Evolutionary conservation across 2,797 vertebrate species (phyloP), one percentile per base, ranked within the genome.

Genomic region (Arnoldichthys spilopterus): DNA sequence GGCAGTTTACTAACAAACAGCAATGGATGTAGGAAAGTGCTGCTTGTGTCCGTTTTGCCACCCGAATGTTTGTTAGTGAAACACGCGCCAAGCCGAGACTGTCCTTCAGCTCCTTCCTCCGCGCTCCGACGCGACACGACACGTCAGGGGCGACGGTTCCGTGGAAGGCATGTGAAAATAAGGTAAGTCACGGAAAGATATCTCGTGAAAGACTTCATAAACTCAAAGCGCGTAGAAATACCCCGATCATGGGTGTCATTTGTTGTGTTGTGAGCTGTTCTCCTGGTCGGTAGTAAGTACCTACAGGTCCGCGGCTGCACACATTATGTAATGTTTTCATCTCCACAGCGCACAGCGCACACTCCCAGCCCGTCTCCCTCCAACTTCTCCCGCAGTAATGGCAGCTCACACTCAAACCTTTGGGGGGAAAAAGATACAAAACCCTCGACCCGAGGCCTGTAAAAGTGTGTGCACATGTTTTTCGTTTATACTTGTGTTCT

Each of bases 131-230:
- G 2, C 47, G 47, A 3, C 13, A 28, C 78, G 78, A 88, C 79
- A 82, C 75, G 82, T 77, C 78, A 82, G 72, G 78, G 77, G 40
- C 63, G 63, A 20, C 81, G 61, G 7, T 71, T 83, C 68, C 45
- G 62, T 49, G 73, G 82, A 77, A 85, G 77, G 58, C 62, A 43
- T 43, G 71, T 78, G 28, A 78, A 80, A 83, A 85, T 66, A 84
- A 86, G 86, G 85, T 81, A 85, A 83, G 85, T 82, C 71, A 75
- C 59, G 22, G 26, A 0, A 51, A 26, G n/a, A 30, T 37, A 32
- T 30, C 3, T 69, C 12, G 16, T 24, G 2, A 1, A 49, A 20
- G 16, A 9, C 54, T 30, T 34, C 45, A 56, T 4, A 12, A 16
- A 24, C 15, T 22, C n/a, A 59, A 16, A 30, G 15, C 16, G 24